These are phyloP conservation scores for Trichogramma dendrolimi DNA, from an alignment of 2,888 invertebrate genomes.

Conservation along the genomic window DNA sequence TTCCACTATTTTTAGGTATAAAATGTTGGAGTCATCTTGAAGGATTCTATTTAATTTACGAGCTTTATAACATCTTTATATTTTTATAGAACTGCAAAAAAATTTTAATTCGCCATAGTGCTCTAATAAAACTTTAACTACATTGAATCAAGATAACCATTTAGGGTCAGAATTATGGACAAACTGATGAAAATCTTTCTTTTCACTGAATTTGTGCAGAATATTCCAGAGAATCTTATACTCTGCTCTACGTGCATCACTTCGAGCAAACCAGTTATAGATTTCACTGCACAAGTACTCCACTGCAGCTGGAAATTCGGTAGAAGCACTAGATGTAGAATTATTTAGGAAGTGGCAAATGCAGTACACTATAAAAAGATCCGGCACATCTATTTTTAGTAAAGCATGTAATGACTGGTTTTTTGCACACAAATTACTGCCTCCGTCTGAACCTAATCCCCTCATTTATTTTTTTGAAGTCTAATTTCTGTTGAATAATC, in stretches of 20 bases:
- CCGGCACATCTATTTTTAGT: conserved; percentile 29
- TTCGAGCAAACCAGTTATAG: conserved; percentile 30
- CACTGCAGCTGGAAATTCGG: conserved; percentile 28
- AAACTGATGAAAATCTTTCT: no score
- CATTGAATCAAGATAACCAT: no score
- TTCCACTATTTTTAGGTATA: conserved; percentile 22
- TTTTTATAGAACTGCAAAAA: no score
- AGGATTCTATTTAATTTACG: conserved; percentile 25
- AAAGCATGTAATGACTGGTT: conserved; percentile 33
- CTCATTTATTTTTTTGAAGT: conserved; percentile 26
- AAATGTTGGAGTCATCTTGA: conserved; percentile 23
- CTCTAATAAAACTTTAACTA: no score
- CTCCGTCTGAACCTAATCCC: conserved; percentile 36
- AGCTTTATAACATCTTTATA: conserved; percentile 29
- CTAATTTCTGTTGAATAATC: conserved; percentile 6
- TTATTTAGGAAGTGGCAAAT: conserved; percentile 30
- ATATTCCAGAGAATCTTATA: conserved; percentile 28
- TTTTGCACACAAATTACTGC: conserved; percentile 31
- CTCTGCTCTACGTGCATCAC: conserved; percentile 24
- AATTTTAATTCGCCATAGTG: no score
- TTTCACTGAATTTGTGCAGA: no score
- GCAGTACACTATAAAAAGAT: conserved; percentile 30
- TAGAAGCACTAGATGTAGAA: conserved; percentile 11
- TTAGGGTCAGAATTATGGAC: no score
- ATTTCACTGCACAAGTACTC: conserved; percentile 32